Conservation (phyloP, 2,113 vertebrate species). For the Odocoileus hemionus region DNA sequence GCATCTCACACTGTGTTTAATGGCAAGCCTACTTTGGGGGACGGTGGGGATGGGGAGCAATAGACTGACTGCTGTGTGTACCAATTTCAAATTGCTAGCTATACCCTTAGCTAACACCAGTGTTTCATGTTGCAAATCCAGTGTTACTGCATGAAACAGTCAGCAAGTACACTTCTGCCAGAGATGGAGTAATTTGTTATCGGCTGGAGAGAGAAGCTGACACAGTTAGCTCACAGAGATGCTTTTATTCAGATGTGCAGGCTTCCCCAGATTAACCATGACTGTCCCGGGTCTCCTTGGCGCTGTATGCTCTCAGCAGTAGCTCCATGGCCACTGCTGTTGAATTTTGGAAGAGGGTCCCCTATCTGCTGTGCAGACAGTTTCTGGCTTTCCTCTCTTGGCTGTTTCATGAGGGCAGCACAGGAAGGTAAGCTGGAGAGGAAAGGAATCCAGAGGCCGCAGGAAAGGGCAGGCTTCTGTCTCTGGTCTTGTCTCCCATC, state of each 20-base stretch:
- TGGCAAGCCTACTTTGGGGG: constrained; percentile 41
- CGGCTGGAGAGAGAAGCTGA: constrained; percentile 53
- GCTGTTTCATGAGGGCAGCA: background rate
- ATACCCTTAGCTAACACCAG: constrained; percentile 56
- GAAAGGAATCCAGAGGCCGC: background rate
- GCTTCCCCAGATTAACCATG: background rate
- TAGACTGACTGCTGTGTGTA: constrained; percentile 38
- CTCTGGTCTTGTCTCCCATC: background rate
- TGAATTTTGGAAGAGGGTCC: background rate
- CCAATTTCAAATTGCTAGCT: constrained; percentile 70
- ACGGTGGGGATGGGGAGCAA: constrained; percentile 35
- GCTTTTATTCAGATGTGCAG: background rate
- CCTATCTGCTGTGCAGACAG: background rate
- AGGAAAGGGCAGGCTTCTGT: background rate
- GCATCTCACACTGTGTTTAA: constrained; percentile 46
- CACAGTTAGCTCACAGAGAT: constrained; percentile 35
- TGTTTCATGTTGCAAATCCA: constrained; percentile 64
- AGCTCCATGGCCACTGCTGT: background rate
- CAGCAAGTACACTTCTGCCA: constrained; percentile 52
- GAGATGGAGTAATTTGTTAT: constrained; percentile 58
- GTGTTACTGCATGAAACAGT: constrained; percentile 50
- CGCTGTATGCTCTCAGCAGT: background rate
- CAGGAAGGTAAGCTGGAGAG: background rate
- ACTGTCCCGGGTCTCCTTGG: background rate
- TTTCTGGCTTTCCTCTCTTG: background rate